phyloP scores from a whole-genome alignment of 2,113 vertebrate species.

The Strix uralensis region DNA sequence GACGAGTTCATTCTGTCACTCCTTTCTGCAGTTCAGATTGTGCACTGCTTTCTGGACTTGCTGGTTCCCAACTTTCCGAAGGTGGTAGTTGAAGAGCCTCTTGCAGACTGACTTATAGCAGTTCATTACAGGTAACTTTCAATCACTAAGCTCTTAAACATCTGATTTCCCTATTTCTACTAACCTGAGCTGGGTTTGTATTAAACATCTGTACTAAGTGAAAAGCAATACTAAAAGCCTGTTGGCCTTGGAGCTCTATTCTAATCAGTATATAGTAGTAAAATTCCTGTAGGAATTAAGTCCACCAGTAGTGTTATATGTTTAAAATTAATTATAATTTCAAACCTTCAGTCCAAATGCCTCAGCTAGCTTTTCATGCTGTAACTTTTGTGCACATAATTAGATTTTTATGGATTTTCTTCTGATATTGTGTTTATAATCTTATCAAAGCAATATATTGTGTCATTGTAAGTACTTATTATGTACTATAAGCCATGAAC shows the following conservation, averaged over 20 bases:
- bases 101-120: neutral
- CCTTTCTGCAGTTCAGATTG: neutral
- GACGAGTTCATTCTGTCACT: neutral
- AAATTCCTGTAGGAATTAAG: conserved; percentile 54
- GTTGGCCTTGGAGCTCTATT: conserved; percentile 26
- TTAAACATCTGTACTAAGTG: conserved; percentile 2
- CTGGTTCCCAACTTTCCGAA: neutral
- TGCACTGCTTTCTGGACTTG: neutral
- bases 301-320: conserved; percentile 1
- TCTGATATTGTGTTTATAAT: conserved; percentile 64
- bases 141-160: neutral
- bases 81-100: neutral
- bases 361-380: conserved; percentile 45
- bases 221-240: neutral
- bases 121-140: neutral
- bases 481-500: conserved; percentile 21
- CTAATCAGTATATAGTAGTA: conserved; percentile 14
- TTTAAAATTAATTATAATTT: conserved; percentile 67
- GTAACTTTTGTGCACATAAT: conserved; percentile 48
- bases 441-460: conserved; percentile 50
- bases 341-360: conserved; percentile 36
- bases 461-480: conserved; percentile 51
- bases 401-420: conserved; percentile 66
- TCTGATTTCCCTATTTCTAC: neutral
- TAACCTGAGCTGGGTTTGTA: conserved; percentile 11